phyloP scores from a whole-genome alignment of 2,888 invertebrate species.

The Andrena hattorfiana region DNA sequence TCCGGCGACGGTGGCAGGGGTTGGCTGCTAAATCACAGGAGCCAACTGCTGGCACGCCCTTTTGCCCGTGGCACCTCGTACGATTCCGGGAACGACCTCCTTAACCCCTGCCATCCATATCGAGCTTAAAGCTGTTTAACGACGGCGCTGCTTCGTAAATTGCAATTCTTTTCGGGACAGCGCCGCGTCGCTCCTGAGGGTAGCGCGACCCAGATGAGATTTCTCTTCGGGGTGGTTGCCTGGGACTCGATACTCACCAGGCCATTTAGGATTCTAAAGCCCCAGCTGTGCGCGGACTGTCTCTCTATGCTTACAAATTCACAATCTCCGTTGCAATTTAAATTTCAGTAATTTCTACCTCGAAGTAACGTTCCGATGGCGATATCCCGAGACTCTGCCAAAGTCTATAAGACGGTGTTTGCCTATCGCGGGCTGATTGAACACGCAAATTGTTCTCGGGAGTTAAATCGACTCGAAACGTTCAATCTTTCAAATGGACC shows the following conservation, averaged over 20 bases:
- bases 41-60: slow-evolving; percentile 57
- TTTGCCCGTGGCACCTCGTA: slow-evolving; percentile 61
- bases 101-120: slow-evolving; percentile 77
- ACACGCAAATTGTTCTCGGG: slow-evolving; percentile 5
- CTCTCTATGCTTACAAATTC: not conserved
- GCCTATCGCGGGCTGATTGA: not conserved
- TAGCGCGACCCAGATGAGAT: slow-evolving; percentile 55
- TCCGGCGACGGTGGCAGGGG: slow-evolving; percentile 44
- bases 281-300: too few relatives aligned
- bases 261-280: slow-evolving; percentile 18
- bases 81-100: slow-evolving; percentile 61
- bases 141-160: slow-evolving; percentile 79
- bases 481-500: slow-evolving; percentile 56
- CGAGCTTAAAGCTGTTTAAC: slow-evolving; percentile 82
- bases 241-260: not conserved
- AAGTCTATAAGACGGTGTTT: not conserved
- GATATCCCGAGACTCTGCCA: not conserved
- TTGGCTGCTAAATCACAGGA: slow-evolving; percentile 67
- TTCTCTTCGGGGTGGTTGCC: slow-evolving; percentile 42
- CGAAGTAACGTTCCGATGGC: not conserved
- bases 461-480: slow-evolving; percentile 25
- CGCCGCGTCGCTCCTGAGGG: slow-evolving; percentile 30
- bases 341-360: too few relatives aligned
- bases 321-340: not conserved
- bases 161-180: slow-evolving; percentile 71